Base-by-base conservation (phyloP, 2,113 vertebrate genomes). In the Sphyrna mokarran region DNA sequence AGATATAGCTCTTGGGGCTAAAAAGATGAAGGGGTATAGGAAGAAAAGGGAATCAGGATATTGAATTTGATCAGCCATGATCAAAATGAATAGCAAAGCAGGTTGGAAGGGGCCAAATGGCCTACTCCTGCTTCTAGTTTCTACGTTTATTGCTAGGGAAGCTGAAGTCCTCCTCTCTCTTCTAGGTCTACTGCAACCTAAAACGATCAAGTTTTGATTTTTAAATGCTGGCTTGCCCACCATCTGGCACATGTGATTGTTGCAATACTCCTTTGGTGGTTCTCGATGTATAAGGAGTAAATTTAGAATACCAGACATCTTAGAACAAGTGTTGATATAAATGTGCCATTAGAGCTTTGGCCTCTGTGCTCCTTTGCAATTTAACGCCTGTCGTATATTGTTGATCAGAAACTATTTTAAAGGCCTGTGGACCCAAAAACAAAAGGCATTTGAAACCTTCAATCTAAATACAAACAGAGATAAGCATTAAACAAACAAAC, bases 401-500 rank as follows among this genome's bases (percentile, higher is more conserved):
- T 48, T 95, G 69, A 90, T 90, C 58, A 95, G 94, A 33, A 95
- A 95, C 94, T 54, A 94, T 69, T 70, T 94, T 70, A 95, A 95
- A 54, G 22, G 40, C 40, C 94, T 76, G 40, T 29, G 93, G 69
- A 13, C 9, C 94, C 94, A 72, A 72, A 93, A 95, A 95, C 69
- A 95, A 95, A 72, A 95, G 69, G 33, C 3, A 54, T 48, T 95
- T 70, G 69, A 72, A 72, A 18, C 94, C 89, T 3, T 54, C 94
- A 95, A 76, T 95, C 68, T 69, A 70, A 95, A 72, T 76, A 37
- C 69, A 72, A 94, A 69, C 66, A 95, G 23, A 72, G 94, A 95
- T 95, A 95, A 95, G 69, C 43, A 70, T 48, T 95, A 95, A 95
- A 76, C 43, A 95, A 95, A 95, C 94, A 95, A 95, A 76, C 94